Percentiles rank a stretch among this genome's conserved stretches.
phyloP scores from a whole-genome alignment of 2,113 vertebrate species.

The Megaceryle maxima region DNA sequence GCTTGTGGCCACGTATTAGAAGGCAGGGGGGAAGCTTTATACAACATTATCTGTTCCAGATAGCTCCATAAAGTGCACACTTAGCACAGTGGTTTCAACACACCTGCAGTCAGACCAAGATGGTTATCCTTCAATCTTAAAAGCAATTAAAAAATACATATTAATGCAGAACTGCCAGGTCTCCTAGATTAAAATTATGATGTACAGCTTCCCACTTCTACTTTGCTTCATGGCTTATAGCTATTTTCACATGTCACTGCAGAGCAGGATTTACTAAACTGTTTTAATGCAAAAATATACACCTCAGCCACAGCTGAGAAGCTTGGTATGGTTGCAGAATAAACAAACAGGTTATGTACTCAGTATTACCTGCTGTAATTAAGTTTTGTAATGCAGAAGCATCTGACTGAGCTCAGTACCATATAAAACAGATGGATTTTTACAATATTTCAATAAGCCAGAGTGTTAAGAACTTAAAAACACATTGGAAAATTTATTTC shows the following conservation, averaged over 20 bases:
- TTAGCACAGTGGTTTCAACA: not conserved
- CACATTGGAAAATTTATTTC: not conserved
- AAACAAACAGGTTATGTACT: not conserved
- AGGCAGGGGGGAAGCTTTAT: not conserved
- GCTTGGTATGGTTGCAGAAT: not conserved
- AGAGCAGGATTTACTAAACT: not conserved
- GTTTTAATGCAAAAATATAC: slow-evolving; percentile 34
- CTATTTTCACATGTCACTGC: not conserved
- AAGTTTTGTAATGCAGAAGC: not conserved
- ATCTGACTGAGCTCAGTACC: not conserved
- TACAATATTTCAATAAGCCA: not conserved
- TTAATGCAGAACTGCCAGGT: not conserved
- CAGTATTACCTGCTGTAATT: not conserved
- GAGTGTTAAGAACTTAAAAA: not conserved
- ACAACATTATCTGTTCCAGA: not conserved
- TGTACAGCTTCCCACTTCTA: not conserved
- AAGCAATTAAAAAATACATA: slow-evolving; percentile 21
- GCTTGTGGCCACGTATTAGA: not conserved
- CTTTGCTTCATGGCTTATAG: not conserved
- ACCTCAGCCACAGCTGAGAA: not conserved
- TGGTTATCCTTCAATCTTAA: slow-evolving; percentile 19
- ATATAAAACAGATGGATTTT: not conserved
- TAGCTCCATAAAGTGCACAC: not conserved
- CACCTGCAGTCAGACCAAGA: not conserved
- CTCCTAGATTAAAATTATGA: not conserved